Percentiles rank a stretch among this genome's conserved stretches.
Conservation (phyloP, 1,140 invertebrate genomes). For the Aphelenchoides avenae region DNA sequence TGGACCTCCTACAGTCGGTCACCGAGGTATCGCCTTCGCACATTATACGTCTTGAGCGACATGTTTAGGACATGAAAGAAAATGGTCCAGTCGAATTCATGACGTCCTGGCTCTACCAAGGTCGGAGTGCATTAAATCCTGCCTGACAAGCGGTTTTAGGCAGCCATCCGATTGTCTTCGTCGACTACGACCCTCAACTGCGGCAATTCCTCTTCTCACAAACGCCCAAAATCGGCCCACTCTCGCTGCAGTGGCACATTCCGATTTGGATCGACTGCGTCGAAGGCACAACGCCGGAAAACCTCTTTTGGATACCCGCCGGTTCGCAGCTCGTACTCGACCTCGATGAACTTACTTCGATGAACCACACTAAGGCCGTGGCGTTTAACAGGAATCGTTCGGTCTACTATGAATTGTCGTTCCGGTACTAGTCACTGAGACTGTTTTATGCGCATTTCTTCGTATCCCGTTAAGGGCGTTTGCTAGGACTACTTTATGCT, state of each 20-base stretch:
- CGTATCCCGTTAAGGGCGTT: no score
- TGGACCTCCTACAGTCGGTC: conserved; percentile 22
- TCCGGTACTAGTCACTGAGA: conserved; percentile 24
- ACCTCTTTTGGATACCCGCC: conserved; percentile 30
- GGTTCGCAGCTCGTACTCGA: conserved; percentile 21
- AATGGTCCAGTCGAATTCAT: conserved; percentile 7
- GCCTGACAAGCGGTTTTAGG: conserved; percentile 2
- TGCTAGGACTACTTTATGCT: no score
- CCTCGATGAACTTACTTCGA: conserved; percentile 24
- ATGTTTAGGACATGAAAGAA: background rate
- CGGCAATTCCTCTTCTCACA: conserved; percentile 34
- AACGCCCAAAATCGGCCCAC: conserved; percentile 28
- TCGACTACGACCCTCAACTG: conserved; percentile 25
- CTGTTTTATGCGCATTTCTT: no score
- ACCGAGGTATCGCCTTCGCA: conserved; percentile 2
- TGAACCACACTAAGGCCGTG: conserved; percentile 16
- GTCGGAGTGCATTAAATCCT: conserved; percentile 19
- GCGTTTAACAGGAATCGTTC: conserved; percentile 33
- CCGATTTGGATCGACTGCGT: conserved; percentile 37
- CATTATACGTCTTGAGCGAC: background rate
- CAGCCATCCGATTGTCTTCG: conserved; percentile 27
- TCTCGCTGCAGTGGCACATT: conserved; percentile 23
- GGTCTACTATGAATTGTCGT: conserved; percentile 38
- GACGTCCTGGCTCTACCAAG: conserved; percentile 22
- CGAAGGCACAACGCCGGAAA: conserved; percentile 19